A percentile compares a stretch with the other conserved stretches of the same genome.
Conservation (phyloP, 2,888 invertebrate genomes). For the Lottia scabra region DNA sequence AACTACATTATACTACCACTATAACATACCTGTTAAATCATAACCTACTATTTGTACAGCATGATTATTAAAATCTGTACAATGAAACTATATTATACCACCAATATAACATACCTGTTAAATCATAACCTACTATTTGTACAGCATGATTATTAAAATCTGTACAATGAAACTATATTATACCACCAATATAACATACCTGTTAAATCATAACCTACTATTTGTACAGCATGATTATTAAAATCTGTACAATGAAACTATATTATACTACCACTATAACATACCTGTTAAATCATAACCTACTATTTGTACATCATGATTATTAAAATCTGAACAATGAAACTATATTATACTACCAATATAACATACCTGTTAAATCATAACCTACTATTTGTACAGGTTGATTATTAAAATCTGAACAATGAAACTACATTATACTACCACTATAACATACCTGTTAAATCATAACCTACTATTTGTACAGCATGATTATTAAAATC, state of each 20-base stretch:
- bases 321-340: constrained; percentile 81
- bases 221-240: constrained; percentile 85
- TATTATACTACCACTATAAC: constrained; percentile 87
- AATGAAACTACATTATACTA: constrained; percentile 85
- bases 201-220: constrained; percentile 88
- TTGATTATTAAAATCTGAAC: constrained; percentile 82
- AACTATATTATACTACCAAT: constrained; percentile 85
- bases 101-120: no score
- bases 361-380: no score
- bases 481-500: constrained; percentile 84
- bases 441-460: no score
- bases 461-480: constrained; percentile 85
- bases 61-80: constrained; percentile 82
- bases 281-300: constrained; percentile 89
- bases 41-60: constrained; percentile 88
- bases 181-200: constrained; percentile 87
- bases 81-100: constrained; percentile 85
- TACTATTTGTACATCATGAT: constrained; percentile 86
- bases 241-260: constrained; percentile 82
- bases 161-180: constrained; percentile 85
- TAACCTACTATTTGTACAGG: constrained; percentile 88
- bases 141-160: constrained; percentile 84
- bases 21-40: no score
- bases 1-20: constrained; percentile 85
- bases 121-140: constrained; percentile 85